A percentile compares a stretch with the other conserved stretches of the same genome.
Evolutionary conservation across 2,113 vertebrate genomes (phyloP).

Genomic region (Donacobius atricapilla): DNA sequence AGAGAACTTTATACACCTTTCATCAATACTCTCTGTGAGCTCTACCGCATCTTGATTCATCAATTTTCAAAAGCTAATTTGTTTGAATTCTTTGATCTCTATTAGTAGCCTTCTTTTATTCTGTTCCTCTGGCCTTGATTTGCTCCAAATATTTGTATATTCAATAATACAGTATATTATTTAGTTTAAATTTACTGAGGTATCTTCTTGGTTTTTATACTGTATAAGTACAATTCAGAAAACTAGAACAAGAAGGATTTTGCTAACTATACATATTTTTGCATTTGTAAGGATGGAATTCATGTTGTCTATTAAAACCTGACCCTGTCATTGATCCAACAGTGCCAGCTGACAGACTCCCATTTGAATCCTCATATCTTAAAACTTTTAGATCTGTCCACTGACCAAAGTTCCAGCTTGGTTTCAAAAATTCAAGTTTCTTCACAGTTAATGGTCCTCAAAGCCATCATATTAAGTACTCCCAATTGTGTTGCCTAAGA

Average conservation of each 20-base stretch:
- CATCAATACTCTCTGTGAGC: conserved; percentile 90
- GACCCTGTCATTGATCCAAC: not conserved
- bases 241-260: not conserved
- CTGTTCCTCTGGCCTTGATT: not conserved
- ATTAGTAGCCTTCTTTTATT: not conserved
- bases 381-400: not conserved
- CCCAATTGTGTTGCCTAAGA: not conserved
- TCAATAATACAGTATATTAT: not conserved
- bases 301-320: not conserved
- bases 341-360: not conserved
- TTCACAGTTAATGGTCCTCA: not conserved
- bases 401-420: not conserved
- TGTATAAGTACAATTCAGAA: not conserved
- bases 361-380: not conserved
- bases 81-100: not conserved
- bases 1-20: conserved; percentile 95
- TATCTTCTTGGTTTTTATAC: not conserved
- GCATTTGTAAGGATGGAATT: not conserved
- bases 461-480: not conserved
- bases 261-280: not conserved
- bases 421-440: not conserved
- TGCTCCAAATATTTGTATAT: not conserved
- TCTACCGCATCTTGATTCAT: not conserved
- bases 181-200: not conserved
- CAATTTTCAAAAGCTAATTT: not conserved